phyloP scores from a whole-genome alignment of 2,888 invertebrate genomes.

The Aelia acuminata region DNA sequence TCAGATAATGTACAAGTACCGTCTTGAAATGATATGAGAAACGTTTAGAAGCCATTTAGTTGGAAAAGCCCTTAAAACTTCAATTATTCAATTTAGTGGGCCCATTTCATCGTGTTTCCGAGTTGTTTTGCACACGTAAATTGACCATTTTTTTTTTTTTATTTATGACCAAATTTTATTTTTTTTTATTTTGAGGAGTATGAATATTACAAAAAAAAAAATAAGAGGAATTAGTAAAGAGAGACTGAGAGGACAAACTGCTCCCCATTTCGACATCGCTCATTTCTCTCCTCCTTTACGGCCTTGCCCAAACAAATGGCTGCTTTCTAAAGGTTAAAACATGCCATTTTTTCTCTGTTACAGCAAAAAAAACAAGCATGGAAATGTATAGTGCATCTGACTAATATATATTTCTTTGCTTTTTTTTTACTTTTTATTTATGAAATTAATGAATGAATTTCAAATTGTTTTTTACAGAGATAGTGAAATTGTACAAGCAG shows the following conservation, averaged over 20 bases:
- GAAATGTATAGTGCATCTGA: neutral
- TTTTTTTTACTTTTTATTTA: neutral
- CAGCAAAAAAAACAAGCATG: neutral
- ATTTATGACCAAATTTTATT: too few species aligned
- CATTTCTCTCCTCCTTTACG: neutral
- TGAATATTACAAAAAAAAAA: too few species aligned
- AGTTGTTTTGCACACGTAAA: too few species aligned
- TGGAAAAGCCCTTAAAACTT: too few species aligned
- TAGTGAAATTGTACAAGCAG: neutral
- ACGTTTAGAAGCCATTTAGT: too few species aligned
- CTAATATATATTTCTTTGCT: neutral
- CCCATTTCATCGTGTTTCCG: too few species aligned
- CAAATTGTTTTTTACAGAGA: neutral
- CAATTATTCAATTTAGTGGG: too few species aligned
- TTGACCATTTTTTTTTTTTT: too few species aligned
- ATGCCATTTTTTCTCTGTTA: constrained; percentile 5
- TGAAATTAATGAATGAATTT: neutral
- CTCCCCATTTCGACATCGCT: neutral
- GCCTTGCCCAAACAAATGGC: constrained; percentile 15
- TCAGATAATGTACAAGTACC: too few species aligned
- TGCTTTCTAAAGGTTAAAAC: neutral
- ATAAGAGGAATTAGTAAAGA: neutral
- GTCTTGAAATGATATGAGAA: too few species aligned
- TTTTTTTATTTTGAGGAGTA: too few species aligned
- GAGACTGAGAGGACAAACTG: neutral